Conservation (phyloP, 2,888 invertebrate species). For the Tanaodytes sp. region DNA sequence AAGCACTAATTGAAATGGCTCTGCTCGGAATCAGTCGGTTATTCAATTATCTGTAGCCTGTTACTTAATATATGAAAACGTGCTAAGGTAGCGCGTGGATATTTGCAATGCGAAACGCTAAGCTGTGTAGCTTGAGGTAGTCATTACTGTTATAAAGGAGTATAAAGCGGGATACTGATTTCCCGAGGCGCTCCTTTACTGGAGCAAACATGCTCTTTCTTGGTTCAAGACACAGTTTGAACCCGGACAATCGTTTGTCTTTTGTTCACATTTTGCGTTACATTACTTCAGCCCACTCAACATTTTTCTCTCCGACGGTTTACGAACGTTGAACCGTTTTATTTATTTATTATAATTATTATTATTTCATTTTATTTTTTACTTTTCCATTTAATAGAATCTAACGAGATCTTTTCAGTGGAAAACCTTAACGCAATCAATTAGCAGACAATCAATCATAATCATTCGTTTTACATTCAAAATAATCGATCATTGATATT, state of each 20-base stretch:
- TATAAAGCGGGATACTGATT: constrained; percentile 53
- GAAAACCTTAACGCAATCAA: no score
- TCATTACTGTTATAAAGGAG: constrained; percentile 51
- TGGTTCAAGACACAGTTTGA: constrained; percentile 45
- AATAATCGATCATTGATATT: no score
- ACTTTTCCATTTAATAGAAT: no score
- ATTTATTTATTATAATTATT: no score
- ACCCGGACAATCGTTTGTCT: constrained; percentile 44
- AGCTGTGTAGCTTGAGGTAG: constrained; percentile 45
- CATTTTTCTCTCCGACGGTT: neutral
- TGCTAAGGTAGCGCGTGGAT: constrained; percentile 33
- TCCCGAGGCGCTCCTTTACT: constrained; percentile 52
- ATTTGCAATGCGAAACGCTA: constrained; percentile 47
- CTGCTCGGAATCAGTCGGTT: constrained; percentile 32
- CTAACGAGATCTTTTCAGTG: no score
- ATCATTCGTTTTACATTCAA: no score
- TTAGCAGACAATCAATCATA: no score
- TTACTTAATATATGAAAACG: constrained; percentile 43
- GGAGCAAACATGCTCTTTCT: constrained; percentile 47
- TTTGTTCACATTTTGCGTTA: constrained; percentile 42
- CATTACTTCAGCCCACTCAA: constrained; percentile 18
- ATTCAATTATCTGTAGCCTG: constrained; percentile 42
- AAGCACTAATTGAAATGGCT: constrained; percentile 36
- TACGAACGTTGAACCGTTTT: no score
- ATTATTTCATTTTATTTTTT: no score